Evolutionary conservation across 2,113 vertebrate genomes (phyloP).

Genomic region (Podarcis raffonei): DNA sequence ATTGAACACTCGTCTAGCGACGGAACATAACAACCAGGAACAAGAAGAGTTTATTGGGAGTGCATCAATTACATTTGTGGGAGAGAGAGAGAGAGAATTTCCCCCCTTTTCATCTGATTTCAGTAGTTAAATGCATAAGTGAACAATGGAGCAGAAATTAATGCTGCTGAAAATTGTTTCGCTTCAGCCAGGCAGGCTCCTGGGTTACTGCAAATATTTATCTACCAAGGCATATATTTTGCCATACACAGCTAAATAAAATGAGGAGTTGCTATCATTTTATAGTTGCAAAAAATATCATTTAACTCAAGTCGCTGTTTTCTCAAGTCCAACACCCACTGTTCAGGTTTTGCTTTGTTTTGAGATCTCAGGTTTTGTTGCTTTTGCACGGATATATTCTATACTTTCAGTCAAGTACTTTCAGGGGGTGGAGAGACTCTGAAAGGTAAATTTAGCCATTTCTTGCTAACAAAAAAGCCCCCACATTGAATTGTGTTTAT

Average conservation of each 20-base stretch:
- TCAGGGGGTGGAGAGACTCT: not conserved
- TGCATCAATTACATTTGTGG: constrained; percentile 47
- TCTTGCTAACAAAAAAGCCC: not conserved
- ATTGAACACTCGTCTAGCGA: constrained; percentile 52
- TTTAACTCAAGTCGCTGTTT: not conserved
- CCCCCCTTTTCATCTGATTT: constrained; percentile 35
- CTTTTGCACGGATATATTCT: no score
- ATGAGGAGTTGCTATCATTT: not conserved
- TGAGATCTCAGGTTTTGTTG: no score
- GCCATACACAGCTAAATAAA: not conserved
- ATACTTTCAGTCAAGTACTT: not conserved
- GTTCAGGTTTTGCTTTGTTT: not conserved
- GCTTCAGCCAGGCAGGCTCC: constrained; percentile 32
- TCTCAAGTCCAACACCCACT: not conserved
- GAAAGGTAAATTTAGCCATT: not conserved
- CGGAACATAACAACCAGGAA: constrained; percentile 40
- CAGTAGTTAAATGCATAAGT: constrained; percentile 36
- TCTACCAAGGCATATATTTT: not conserved
- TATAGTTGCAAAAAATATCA: not conserved
- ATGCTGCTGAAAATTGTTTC: constrained; percentile 37
- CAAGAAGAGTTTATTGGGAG: constrained; percentile 52
- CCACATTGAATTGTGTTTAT: no score
- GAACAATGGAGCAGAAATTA: constrained; percentile 43
- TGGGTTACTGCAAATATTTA: constrained; percentile 40
- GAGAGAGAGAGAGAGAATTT: constrained; percentile 26